phyloP scores from a whole-genome alignment of 2,888 invertebrate genomes.

The Dynastes hyllus region DNA sequence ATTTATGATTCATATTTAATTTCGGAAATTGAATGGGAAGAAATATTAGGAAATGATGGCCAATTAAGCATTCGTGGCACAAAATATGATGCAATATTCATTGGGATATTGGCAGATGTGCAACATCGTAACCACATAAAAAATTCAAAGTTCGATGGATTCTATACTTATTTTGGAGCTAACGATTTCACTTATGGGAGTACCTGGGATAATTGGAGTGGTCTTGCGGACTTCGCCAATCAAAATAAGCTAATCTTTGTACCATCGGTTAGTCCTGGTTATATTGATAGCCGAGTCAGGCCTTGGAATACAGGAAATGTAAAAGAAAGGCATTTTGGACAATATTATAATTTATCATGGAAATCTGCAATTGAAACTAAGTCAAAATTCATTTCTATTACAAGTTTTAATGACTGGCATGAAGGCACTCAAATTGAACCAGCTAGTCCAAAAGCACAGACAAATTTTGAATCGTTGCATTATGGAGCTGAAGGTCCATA shows the following conservation, averaged over 20 bases:
- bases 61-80: constrained; percentile 73
- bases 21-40: constrained; percentile 73
- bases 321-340: constrained; percentile 74
- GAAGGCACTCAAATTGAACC: constrained; percentile 85
- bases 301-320: constrained; percentile 76
- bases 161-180: constrained; percentile 78
- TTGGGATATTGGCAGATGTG: constrained; percentile 75
- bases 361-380: constrained; percentile 75
- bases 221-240: constrained; percentile 72
- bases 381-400: constrained; percentile 76
- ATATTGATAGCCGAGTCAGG: constrained; percentile 77
- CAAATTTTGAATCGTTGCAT: constrained; percentile 73
- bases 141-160: constrained; percentile 73
- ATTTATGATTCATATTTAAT: constrained; percentile 78
- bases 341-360: constrained; percentile 79
- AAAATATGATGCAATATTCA: constrained; percentile 74
- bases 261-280: constrained; percentile 82
- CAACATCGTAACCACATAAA: constrained; percentile 73
- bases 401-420: constrained; percentile 85
- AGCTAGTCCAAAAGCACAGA: constrained; percentile 71
- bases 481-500: constrained; percentile 77
- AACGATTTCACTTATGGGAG: constrained; percentile 78
- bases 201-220: constrained; percentile 74
- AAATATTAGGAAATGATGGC: constrained; percentile 68
- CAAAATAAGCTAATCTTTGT: constrained; percentile 77